Evolutionary conservation across 2,888 invertebrate genomes (phyloP), one percentile per base, ranked within the genome.

Genomic region (Tipula vernalis): DNA sequence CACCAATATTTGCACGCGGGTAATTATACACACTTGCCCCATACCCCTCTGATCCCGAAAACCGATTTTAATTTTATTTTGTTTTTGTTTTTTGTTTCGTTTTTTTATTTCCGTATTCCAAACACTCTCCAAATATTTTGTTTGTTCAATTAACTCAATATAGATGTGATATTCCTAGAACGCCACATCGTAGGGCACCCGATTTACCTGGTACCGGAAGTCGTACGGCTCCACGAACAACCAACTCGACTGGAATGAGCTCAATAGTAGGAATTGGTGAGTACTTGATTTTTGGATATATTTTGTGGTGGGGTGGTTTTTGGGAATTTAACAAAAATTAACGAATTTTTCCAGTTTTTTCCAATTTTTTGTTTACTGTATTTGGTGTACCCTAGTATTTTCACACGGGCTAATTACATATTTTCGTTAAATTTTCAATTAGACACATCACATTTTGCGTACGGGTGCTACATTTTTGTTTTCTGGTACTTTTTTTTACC

Each of bases 1-100:
- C 97, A 0, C 96, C 97, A 0, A 96, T 97, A 88, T 97, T 97
- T 91, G 96, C 96, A 3, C 93, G 97, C 88, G 96, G 96, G 91
- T 91, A 88, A 88, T 86, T 36, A 36, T 57, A 36, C 6, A 36
- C 5, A 44, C 12, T 15, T 28, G 28, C 87, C 13, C 10, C 71
- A 12, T 91, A n/a, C 71, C 39, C 71, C 4, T 28, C 71, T 28
- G 12, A 12, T 57, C 51, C 71, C 28, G 71, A 18, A 85, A 39
- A 39, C 41, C 18, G 18, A 41, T 85, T 85, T 42, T 36, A 41
- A 39, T 85, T 85, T n/a, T n/a, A 1, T 85, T 18, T 85, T 84
- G 36, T 85, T 15, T 15, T 18, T 42, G 2, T 15, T 85, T 15
- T 85, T 85, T 85, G 44, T 44, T 84, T 84, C 13, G 4, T 57